Evolutionary conservation across 92 coral and sea anemone genomes (phyloP).

Genomic region (Bergia puertoricense): DNA sequence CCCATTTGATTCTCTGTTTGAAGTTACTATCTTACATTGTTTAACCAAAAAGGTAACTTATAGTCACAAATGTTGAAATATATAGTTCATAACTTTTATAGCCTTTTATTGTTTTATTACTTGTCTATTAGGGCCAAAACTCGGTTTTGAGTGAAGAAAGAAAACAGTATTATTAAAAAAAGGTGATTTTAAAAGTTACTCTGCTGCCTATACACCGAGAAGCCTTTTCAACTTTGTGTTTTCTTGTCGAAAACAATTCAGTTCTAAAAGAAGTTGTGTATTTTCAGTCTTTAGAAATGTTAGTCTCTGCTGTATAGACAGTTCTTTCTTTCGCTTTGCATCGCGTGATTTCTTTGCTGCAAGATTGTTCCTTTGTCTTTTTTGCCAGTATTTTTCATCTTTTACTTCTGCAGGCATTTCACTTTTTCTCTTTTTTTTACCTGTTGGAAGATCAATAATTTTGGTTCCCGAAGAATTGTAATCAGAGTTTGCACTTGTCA

Average conservation of each 20-base stretch:
- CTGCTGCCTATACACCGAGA: conserved; percentile 7
- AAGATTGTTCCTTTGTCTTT: not conserved
- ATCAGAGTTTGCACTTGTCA: not conserved
- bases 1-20: no score
- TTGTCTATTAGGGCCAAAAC: no score
- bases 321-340: conserved; percentile 18
- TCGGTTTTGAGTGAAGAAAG: not conserved
- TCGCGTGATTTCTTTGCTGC: conserved; percentile 35
- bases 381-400: conserved; percentile 23
- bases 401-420: not conserved
- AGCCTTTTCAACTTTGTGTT: not conserved
- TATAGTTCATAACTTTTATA: no score
- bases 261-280: conserved; percentile 9
- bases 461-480: not conserved
- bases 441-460: not conserved
- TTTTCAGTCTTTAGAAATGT: conserved; percentile 7
- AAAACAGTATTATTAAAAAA: not conserved
- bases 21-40: no score
- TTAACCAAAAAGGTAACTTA: no score
- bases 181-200: not conserved
- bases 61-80: no score
- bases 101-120: no score
- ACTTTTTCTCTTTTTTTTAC: not conserved
- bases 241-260: not conserved
- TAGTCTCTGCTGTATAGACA: not conserved